These are phyloP conservation scores for Cydia splendana DNA, from an alignment of 1,140 invertebrate genomes.

Conservation along the genomic window DNA sequence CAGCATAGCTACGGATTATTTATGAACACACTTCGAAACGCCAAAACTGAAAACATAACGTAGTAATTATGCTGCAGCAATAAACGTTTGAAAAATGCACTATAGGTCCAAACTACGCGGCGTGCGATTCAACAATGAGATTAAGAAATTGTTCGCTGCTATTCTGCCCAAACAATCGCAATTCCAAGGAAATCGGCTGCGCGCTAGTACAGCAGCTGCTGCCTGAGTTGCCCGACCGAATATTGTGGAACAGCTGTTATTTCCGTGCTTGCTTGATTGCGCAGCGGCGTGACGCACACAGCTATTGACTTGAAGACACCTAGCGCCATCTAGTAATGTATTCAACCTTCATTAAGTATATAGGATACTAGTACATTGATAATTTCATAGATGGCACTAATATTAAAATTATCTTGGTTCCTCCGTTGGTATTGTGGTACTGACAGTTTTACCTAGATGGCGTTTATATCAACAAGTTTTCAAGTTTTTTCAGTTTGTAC, in stretches of 20 bases:
- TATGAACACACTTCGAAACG: conserved; percentile 63
- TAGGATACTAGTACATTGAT: neutral
- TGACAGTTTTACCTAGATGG: neutral
- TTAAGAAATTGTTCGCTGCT: conserved; percentile 53
- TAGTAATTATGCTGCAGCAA: conserved; percentile 43
- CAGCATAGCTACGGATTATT: conserved; percentile 55
- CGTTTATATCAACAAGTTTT: neutral
- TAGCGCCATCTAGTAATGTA: conserved; percentile 42
- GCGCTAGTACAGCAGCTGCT: conserved; percentile 64
- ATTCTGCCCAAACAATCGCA: conserved; percentile 61
- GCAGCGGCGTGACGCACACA: conserved; percentile 71
- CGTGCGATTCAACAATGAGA: conserved; percentile 60
- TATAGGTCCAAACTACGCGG: conserved; percentile 53
- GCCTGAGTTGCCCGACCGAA: conserved; percentile 76
- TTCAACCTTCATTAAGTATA: neutral
- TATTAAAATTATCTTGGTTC: neutral
- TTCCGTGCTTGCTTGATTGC: conserved; percentile 74
- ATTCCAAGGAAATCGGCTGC: conserved; percentile 72
- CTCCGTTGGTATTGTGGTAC: neutral
- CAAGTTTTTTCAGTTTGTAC: neutral
- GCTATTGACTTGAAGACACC: conserved; percentile 56
- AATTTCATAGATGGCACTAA: neutral
- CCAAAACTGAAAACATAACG: conserved; percentile 52
- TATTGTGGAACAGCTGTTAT: conserved; percentile 80
- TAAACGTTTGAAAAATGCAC: conserved; percentile 57